Percentiles rank a stretch among this genome's conserved stretches.
Evolutionary conservation across 2,797 vertebrate species (phyloP).

Genomic region (Enteromius thamalakanensis): DNA sequence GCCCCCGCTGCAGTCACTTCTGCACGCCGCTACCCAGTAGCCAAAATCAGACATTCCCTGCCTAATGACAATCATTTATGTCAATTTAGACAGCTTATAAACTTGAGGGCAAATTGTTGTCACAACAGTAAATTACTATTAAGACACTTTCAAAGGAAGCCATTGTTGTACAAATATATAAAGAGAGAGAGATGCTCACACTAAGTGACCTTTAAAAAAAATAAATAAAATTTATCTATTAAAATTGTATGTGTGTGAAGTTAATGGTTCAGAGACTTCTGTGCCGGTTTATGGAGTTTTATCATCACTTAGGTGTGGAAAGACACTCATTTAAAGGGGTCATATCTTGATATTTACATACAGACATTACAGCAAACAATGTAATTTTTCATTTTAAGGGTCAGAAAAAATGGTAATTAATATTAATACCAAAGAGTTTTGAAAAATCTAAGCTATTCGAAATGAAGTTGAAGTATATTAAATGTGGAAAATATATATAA

Average conservation of each 20-base stretch:
- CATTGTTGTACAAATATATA: neutral
- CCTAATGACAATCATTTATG: constrained; percentile 36
- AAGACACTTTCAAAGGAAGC: neutral
- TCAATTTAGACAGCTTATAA: constrained; percentile 36
- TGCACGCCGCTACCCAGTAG: constrained; percentile 21
- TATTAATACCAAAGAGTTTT: neutral
- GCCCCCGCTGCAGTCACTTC: constrained; percentile 19
- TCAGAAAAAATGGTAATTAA: neutral
- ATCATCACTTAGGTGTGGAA: neutral
- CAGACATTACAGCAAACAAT: neutral
- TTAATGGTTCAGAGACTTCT: neutral
- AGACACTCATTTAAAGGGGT: neutral
- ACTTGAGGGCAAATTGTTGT: constrained; percentile 21
- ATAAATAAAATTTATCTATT: no score
- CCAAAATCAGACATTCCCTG: neutral
- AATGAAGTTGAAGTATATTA: neutral
- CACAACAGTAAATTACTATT: constrained; percentile 4
- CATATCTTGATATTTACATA: neutral
- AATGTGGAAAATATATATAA: neutral
- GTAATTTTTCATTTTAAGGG: neutral
- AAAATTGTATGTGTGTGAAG: no score
- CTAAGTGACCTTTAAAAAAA: neutral
- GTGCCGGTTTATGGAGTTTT: neutral
- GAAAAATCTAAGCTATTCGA: neutral
- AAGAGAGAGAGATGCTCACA: neutral